Percentiles rank a stretch among this genome's conserved stretches.
Evolutionary conservation across 2,888 invertebrate species (phyloP).

Genomic region (Drosophila antonietae): DNA sequence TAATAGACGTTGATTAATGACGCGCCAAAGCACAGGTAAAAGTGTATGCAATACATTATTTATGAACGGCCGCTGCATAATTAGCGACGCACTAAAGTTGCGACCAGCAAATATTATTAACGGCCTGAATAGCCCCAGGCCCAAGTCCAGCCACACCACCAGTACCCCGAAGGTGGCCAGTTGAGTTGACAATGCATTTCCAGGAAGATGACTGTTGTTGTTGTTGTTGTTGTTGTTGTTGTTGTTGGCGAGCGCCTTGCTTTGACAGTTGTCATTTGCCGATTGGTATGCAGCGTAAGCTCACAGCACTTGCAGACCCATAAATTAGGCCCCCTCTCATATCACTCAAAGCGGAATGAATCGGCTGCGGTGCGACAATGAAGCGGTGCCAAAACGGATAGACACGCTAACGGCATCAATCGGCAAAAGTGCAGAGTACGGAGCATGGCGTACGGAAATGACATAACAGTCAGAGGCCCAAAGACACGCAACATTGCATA

Average conservation of each 20-base stretch:
- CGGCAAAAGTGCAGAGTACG: constrained; percentile 55
- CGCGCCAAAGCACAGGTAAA: constrained; percentile 66
- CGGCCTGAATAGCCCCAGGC: constrained; percentile 24
- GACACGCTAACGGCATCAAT: constrained; percentile 74
- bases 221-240: not conserved
- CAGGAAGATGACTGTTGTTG: constrained; percentile 39
- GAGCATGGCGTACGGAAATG: constrained; percentile 50
- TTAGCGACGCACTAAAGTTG: constrained; percentile 56
- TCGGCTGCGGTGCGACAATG: constrained; percentile 20
- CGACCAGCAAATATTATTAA: constrained; percentile 48
- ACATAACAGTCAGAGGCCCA: constrained; percentile 52
- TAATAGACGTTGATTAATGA: constrained; percentile 75
- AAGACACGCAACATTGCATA: constrained; percentile 78
- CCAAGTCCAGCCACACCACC: not conserved
- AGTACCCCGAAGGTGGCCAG: constrained; percentile 17
- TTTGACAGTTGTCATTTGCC: constrained; percentile 67
- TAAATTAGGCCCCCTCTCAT: constrained; percentile 58
- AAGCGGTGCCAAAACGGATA: constrained; percentile 43
- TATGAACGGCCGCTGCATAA: constrained; percentile 65
- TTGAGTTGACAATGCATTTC: constrained; percentile 44
- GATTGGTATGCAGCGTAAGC: constrained; percentile 52
- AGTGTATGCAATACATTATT: constrained; percentile 67
- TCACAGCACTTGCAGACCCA: constrained; percentile 26
- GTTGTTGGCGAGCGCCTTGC: constrained; percentile 37
- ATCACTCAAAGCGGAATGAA: constrained; percentile 50